Conservation (phyloP, 2,888 invertebrate species). For the Lasius platythorax region DNA sequence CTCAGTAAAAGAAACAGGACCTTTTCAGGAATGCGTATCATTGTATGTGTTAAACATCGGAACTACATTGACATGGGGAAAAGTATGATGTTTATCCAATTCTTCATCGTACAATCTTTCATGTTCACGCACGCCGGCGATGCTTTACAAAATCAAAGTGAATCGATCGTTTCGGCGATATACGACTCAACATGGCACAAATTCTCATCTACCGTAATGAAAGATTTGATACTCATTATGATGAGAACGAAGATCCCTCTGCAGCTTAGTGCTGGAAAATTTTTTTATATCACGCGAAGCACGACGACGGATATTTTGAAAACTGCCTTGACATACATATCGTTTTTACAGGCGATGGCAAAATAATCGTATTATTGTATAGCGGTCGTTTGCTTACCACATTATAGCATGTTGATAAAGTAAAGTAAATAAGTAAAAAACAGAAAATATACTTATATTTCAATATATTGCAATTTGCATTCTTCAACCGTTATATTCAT, state of each 20-base stretch:
- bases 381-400: neutral
- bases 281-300: constrained; percentile 31
- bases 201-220: neutral
- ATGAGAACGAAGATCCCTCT: constrained; percentile 26
- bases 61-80: neutral
- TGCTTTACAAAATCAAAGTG: constrained; percentile 10
- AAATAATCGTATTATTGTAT: neutral
- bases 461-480: neutral
- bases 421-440: neutral
- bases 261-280: constrained; percentile 30
- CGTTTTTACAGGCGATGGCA: constrained; percentile 20
- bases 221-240: constrained; percentile 36
- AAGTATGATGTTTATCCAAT: neutral
- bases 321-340: constrained; percentile 28
- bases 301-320: constrained; percentile 22
- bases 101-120: constrained; percentile 18
- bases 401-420: neutral
- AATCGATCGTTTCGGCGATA: constrained; percentile 41
- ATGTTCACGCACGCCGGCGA: constrained; percentile 34
- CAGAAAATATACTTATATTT: constrained; percentile 9
- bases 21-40: constrained; percentile 13
- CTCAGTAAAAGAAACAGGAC: neutral
- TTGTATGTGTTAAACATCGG: neutral
- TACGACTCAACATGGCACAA: constrained; percentile 26
- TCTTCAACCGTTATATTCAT: neutral